Evolutionary conservation across 1,140 invertebrate species (phyloP).

Genomic region (Drosophila lacertosa): DNA sequence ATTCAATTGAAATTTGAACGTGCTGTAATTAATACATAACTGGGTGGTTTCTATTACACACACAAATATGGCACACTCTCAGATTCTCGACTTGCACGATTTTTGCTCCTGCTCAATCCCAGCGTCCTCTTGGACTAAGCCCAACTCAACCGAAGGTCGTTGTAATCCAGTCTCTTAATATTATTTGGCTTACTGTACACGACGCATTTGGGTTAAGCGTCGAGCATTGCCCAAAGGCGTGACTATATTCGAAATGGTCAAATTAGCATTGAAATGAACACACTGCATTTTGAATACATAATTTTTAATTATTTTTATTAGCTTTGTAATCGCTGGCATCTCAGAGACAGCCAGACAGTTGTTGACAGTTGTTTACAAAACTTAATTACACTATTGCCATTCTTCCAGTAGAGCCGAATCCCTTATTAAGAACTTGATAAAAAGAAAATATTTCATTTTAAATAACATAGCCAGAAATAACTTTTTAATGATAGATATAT

Average conservation of each 20-base stretch:
- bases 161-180: no score
- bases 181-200: neutral
- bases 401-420: neutral
- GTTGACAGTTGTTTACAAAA: slow-evolving; percentile 18
- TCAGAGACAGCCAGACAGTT: slow-evolving; percentile 2
- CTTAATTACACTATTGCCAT: neutral
- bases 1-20: slow-evolving; percentile 16
- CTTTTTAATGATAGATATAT: neutral
- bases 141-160: no score
- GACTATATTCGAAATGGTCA: slow-evolving; percentile 31
- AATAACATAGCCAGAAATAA: neutral
- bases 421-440: no score
- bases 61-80: neutral
- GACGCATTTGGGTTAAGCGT: slow-evolving; percentile 10
- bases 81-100: neutral
- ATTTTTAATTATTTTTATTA: slow-evolving; percentile 34
- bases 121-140: neutral
- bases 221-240: slow-evolving; percentile 33
- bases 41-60: neutral
- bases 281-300: slow-evolving; percentile 32
- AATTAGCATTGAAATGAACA: slow-evolving; percentile 49
- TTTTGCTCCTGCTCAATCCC: no score
- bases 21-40: neutral
- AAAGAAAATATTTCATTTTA: no score
- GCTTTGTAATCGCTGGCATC: neutral